Evolutionary conservation across 2,888 invertebrate genomes (phyloP).

Genomic region (Plagodis pulveraria): DNA sequence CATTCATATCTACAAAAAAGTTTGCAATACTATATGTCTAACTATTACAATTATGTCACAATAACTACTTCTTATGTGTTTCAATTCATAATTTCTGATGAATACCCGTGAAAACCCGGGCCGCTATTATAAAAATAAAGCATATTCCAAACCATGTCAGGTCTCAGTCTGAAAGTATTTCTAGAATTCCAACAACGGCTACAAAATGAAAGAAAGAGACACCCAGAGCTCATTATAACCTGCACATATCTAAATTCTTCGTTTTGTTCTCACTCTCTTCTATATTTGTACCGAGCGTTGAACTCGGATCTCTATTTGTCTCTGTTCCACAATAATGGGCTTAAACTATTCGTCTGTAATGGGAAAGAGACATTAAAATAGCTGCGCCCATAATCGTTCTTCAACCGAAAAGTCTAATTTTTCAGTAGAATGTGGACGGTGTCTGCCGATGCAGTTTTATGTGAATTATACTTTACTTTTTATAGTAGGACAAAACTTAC

Average conservation of each 20-base stretch:
- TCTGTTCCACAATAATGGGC: slow-evolving; percentile 14
- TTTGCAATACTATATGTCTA: no score
- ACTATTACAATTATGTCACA: no score
- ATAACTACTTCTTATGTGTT: no score
- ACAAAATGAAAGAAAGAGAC: slow-evolving; percentile 11
- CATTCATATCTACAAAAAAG: no score
- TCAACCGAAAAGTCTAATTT: slow-evolving; percentile 1
- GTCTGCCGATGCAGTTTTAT: no score
- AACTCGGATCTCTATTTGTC: slow-evolving; percentile 33
- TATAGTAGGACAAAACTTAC: no score
- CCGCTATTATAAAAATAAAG: no score
- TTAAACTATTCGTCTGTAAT: slow-evolving; percentile 20
- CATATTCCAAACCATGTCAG: no score
- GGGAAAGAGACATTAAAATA: slow-evolving; percentile 26
- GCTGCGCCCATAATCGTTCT: slow-evolving; percentile 11
- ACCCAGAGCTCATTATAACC: slow-evolving; percentile 31
- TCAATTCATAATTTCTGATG: no score
- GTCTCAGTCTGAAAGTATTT: not conserved
- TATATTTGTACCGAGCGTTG: slow-evolving; percentile 50
- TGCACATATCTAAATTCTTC: slow-evolving; percentile 29
- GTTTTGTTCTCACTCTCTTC: slow-evolving; percentile 43
- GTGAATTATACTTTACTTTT: no score
- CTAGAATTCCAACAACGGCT: not conserved
- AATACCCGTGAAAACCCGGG: no score
- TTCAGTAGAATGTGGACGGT: no score